A percentile compares a stretch with the other conserved stretches of the same genome.
These are phyloP conservation scores for Tragulus kanchil DNA, from an alignment of 2,113 vertebrate genomes.

Conservation along the genomic window DNA sequence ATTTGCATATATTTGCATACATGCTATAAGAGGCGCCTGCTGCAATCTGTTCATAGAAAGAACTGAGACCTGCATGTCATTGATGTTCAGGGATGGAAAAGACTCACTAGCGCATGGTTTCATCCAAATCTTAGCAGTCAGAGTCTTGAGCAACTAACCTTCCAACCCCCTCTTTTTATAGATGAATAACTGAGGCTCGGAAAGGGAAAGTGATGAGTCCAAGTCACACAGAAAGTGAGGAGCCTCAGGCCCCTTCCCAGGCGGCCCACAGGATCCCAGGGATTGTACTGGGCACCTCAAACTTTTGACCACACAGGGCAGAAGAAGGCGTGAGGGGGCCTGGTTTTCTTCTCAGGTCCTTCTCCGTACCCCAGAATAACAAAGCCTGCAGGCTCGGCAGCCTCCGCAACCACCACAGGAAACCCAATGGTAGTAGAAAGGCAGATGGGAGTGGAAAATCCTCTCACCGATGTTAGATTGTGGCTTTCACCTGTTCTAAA, in stretches of 20 bases:
- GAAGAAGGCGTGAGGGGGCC: neutral
- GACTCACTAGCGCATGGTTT: neutral
- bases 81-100: slow-evolving; percentile 44
- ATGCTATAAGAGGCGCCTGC: neutral
- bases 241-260: neutral
- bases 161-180: neutral
- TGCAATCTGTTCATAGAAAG: slow-evolving; percentile 78
- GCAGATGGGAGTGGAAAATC: slow-evolving; percentile 87
- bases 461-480: slow-evolving; percentile 76
- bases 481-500: slow-evolving; percentile 86
- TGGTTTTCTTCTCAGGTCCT: slow-evolving; percentile 18
- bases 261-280: neutral
- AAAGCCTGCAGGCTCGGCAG: slow-evolving; percentile 76
- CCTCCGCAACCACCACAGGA: slow-evolving; percentile 83
- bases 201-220: slow-evolving; percentile 30
- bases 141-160: neutral
- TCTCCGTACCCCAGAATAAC: slow-evolving; percentile 71
- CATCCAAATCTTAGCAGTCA: slow-evolving; percentile 20
- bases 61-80: neutral
- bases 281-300: neutral
- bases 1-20: slow-evolving; percentile 67
- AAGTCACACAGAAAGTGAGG: neutral
- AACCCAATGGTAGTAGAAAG: slow-evolving; percentile 82
- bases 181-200: slow-evolving; percentile 33
- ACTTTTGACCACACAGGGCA: neutral